These are phyloP conservation scores for Alosa sapidissima DNA, from an alignment of 2,797 vertebrate species.

Conservation along the genomic window DNA sequence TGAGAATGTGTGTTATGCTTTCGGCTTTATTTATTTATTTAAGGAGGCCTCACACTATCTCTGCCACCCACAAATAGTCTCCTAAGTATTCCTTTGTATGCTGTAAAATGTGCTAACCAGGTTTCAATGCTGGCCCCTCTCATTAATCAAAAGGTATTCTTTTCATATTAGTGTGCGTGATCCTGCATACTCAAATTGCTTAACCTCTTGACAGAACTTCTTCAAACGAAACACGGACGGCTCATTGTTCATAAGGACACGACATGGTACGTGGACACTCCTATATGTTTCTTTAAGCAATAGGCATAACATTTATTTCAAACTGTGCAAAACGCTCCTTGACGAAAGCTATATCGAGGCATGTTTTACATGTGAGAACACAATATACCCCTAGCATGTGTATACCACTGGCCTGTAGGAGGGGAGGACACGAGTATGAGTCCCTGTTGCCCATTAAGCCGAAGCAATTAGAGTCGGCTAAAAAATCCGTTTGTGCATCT, in stretches of 20 bases:
- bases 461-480: not conserved
- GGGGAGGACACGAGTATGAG: not conserved
- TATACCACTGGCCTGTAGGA: not conserved
- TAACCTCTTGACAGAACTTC: slow-evolving; percentile 42
- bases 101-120: slow-evolving; percentile 58
- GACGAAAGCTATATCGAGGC: not conserved
- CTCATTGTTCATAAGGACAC: slow-evolving; percentile 26
- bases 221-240: slow-evolving; percentile 46
- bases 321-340: not conserved
- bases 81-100: slow-evolving; percentile 56
- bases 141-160: slow-evolving; percentile 58
- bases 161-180: slow-evolving; percentile 51
- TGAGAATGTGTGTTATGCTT: slow-evolving; percentile 62
- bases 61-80: slow-evolving; percentile 65
- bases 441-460: not conserved
- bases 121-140: slow-evolving; percentile 49
- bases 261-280: not conserved
- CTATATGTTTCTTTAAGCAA: not conserved
- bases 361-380: not conserved
- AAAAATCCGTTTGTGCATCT: not conserved
- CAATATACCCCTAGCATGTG: not conserved
- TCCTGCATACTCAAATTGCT: slow-evolving; percentile 54
- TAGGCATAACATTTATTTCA: not conserved
- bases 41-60: slow-evolving; percentile 59
- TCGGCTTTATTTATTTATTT: slow-evolving; percentile 67